phyloP scores from a whole-genome alignment of 2,888 invertebrate genomes.

The Byasa hedistus region DNA sequence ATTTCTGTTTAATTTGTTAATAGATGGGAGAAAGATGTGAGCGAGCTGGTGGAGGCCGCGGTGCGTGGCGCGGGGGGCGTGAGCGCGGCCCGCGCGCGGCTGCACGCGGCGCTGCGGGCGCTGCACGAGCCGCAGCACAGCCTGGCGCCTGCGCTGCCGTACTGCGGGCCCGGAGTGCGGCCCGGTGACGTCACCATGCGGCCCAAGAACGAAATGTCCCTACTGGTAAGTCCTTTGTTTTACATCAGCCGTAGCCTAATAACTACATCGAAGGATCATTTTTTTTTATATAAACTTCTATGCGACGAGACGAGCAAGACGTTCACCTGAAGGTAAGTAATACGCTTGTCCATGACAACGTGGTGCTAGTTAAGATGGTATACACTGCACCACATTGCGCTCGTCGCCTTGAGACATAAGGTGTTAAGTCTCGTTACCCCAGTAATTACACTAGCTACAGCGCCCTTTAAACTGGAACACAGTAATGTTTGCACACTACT shows the following conservation, averaged over 20 bases:
- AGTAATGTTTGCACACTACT: too few relatives aligned
- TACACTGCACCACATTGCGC: too few relatives aligned
- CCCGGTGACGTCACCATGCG: constrained; percentile 77
- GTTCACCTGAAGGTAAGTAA: too few relatives aligned
- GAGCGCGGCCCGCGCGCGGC: constrained; percentile 63
- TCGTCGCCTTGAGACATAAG: too few relatives aligned
- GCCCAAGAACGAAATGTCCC: constrained; percentile 73
- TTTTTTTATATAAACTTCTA: too few relatives aligned
- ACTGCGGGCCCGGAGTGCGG: constrained; percentile 79
- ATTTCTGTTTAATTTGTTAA: neutral
- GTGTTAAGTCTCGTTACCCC: too few relatives aligned
- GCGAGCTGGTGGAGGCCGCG: constrained; percentile 79
- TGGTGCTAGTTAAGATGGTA: too few relatives aligned
- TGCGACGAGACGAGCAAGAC: too few relatives aligned
- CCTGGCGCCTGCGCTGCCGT: constrained; percentile 78
- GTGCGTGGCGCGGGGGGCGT: constrained; percentile 73
- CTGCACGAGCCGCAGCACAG: constrained; percentile 65
- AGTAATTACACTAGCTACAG: too few relatives aligned
- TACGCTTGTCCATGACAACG: too few relatives aligned
- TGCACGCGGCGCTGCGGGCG: constrained; percentile 68
- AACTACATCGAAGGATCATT: too few relatives aligned
- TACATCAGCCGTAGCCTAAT: neutral
- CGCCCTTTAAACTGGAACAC: too few relatives aligned
- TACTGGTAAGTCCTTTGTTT: constrained; percentile 55
- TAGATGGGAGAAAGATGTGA: constrained; percentile 77